Percentiles rank a stretch among this genome's conserved stretches.
phyloP scores from a whole-genome alignment of 2,888 invertebrate genomes.

The Eueremaeus valkanovi region DNA sequence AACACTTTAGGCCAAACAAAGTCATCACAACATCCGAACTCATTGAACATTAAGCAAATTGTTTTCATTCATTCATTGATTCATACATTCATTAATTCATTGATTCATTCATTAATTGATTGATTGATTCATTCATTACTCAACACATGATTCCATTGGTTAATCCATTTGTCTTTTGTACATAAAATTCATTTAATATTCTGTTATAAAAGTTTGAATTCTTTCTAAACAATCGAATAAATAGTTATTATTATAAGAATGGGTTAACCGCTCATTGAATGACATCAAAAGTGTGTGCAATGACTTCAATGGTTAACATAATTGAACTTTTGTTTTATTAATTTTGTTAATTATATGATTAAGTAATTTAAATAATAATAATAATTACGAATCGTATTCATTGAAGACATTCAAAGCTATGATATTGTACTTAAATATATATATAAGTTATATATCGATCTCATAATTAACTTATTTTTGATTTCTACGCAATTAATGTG shows the following conservation, averaged over 20 bases:
- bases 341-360: no score
- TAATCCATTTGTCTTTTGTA: not conserved
- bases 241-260: not conserved
- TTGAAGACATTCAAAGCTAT: constrained; percentile 4
- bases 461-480: constrained; percentile 2
- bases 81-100: not conserved
- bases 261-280: constrained; percentile 13
- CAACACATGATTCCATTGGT: not conserved
- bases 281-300: not conserved
- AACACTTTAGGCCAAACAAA: constrained; percentile 18
- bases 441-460: not conserved
- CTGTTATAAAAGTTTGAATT: no score
- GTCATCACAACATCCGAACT: constrained; percentile 6
- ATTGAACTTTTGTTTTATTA: not conserved
- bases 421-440: not conserved
- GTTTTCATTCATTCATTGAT: not conserved
- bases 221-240: not conserved
- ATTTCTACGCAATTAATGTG: constrained; percentile 18
- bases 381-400: not conserved
- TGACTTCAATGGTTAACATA: constrained; percentile 45
- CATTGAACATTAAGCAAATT: not conserved
- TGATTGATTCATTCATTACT: not conserved
- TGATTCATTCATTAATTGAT: not conserved
- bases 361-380: not conserved
- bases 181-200: no score